Base-by-base conservation (phyloP, 1,140 invertebrate species). In the Plectrocnemia conspersa region DNA sequence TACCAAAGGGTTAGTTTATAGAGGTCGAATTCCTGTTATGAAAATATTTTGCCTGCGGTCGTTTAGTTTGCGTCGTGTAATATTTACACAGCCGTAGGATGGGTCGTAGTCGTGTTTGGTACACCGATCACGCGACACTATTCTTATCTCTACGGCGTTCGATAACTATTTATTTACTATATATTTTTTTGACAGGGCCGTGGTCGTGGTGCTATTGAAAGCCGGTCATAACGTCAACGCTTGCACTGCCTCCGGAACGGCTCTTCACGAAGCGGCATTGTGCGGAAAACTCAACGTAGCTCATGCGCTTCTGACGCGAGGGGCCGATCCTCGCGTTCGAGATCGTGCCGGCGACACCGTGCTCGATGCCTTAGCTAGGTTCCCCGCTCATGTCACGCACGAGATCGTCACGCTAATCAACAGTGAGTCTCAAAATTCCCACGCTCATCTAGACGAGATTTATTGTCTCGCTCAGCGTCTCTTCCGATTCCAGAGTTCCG, bases 261-360 rank as follows among this genome's bases (percentile, higher is more conserved):
- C 94, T 0, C 78, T 98, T 54, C 95, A 98, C 74, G 93, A 97
- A 66, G 94, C 94, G 1, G 93, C 92, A 0, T 79, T 95, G 4
- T 96, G 88, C 72, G 93, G 93, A 42, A 97, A 97, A 75, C 82
- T 89, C 58, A 89, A 92, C 58, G 91, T 96, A 21, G 93, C 93
- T 3, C 78, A 85, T 45, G 80, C 89, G 0, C 74, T 97, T 11
- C 68, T 98, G 3, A 83, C 90, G 33, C 77, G 82, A 47, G 91
- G 91, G 3, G 88, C 91, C 18, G 88, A 95, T 71, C 74, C 92
- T 10, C 79, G 82, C 50, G 84, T 89, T 33, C 77, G 83, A 9
- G 89, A 97, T 66, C 79, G 79, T 11, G 79, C 83, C 50, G 83
- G 86, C 54, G 84, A 87, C 68, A 96, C 92, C 7, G 93, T 93